Conservation (phyloP, 2,797 vertebrate species). For the Pangasius macronema region DNA sequence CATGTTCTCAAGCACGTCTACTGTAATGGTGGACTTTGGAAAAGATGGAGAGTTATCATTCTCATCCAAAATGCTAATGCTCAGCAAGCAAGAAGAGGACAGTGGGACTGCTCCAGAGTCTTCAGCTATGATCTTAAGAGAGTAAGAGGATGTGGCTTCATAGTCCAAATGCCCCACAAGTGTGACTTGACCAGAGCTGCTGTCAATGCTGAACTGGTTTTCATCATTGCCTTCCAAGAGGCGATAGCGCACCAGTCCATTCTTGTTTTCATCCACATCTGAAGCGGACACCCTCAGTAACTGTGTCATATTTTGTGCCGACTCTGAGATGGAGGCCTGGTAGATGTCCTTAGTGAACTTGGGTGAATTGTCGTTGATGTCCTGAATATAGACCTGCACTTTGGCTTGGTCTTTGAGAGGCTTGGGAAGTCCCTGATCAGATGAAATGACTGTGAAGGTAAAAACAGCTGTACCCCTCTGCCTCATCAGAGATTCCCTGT, state of each 20-base stretch:
- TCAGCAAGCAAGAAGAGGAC: constrained; percentile 89
- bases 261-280: constrained; percentile 91
- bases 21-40: constrained; percentile 83
- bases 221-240: constrained; percentile 91
- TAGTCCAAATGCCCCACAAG: constrained; percentile 89
- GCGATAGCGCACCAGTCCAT: constrained; percentile 87
- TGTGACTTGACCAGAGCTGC: constrained; percentile 87
- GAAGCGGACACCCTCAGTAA: constrained; percentile 93
- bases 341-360: constrained; percentile 96
- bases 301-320: constrained; percentile 88
- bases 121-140: constrained; percentile 87
- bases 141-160: constrained; percentile 87
- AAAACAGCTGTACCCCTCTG: constrained; percentile 90
- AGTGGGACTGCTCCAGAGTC: constrained; percentile 83
- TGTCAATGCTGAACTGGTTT: constrained; percentile 85
- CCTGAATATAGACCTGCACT: constrained; percentile 92
- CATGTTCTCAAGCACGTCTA: constrained; percentile 96
- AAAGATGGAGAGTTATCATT: constrained; percentile 96
- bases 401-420: constrained; percentile 94
- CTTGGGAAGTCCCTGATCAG: constrained; percentile 92
- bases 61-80: constrained; percentile 90
- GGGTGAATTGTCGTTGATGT: constrained; percentile 94
- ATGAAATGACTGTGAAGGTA: constrained; percentile 86
- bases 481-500: constrained; percentile 92
- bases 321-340: constrained; percentile 93